These are phyloP conservation scores for Paralvinella palmiformis DNA, from an alignment of 1,140 invertebrate genomes.

Conservation along the genomic window DNA sequence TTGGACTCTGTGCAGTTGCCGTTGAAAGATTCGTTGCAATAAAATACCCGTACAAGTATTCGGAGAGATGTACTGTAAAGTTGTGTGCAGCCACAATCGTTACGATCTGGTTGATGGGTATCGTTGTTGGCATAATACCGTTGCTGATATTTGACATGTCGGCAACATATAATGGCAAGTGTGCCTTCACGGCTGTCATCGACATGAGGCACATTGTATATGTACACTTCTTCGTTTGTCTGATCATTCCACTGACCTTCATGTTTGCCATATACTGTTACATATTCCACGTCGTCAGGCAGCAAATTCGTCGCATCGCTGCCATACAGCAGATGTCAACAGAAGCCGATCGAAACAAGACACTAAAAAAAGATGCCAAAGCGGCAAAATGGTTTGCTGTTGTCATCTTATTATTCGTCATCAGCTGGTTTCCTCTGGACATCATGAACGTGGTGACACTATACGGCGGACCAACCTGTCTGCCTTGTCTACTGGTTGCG, in stretches of 20 bases:
- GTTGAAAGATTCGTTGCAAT: constrained; percentile 43
- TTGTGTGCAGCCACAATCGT: constrained; percentile 28
- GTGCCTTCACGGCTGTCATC: constrained; percentile 38
- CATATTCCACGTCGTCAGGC: constrained; percentile 36
- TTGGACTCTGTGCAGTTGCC: constrained; percentile 40
- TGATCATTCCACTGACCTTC: constrained; percentile 36
- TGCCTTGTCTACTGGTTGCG: constrained; percentile 47
- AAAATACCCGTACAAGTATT: constrained; percentile 39
- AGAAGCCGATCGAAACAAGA: background rate
- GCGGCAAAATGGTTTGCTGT: constrained; percentile 42
- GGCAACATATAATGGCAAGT: constrained; percentile 14
- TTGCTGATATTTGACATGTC: constrained; percentile 41
- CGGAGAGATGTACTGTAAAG: constrained; percentile 27
- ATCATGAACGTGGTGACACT: constrained; percentile 34
- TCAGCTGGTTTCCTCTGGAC: constrained; percentile 45
- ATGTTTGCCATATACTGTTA: constrained; percentile 41
- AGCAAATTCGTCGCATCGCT: constrained; percentile 32
- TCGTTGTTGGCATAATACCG: constrained; percentile 40
- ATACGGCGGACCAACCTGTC: constrained; percentile 22
- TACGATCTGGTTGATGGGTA: constrained; percentile 33
- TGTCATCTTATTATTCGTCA: constrained; percentile 36
- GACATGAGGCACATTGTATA: constrained; percentile 45
- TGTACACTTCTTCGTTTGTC: constrained; percentile 43
- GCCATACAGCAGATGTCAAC: constrained; percentile 27
- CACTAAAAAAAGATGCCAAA: constrained; percentile 31